Evolutionary conservation across 2,797 vertebrate genomes (phyloP).

Genomic region (Rousettus madagascariensis): DNA sequence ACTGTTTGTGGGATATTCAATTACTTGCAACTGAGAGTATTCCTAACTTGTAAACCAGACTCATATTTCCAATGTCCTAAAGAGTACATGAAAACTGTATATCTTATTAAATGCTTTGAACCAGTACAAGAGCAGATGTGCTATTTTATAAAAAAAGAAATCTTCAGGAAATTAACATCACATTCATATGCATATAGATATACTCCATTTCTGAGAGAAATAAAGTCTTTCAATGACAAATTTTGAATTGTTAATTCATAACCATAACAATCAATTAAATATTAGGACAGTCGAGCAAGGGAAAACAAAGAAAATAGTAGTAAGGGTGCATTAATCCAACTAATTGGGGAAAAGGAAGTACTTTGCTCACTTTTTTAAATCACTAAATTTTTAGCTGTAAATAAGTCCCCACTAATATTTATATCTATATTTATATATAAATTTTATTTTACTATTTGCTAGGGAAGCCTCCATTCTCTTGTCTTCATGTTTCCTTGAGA

Average conservation of each 20-base stretch:
- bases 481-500: background rate
- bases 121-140: background rate
- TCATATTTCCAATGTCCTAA: background rate
- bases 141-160: background rate
- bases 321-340: background rate
- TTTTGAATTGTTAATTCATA: background rate
- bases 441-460: background rate
- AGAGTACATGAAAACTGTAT: background rate
- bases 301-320: background rate
- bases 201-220: background rate
- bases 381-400: background rate
- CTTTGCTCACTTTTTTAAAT: background rate
- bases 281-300: background rate
- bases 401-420: background rate
- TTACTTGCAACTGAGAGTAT: conserved; percentile 18
- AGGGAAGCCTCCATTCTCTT: background rate
- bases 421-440: background rate
- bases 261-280: background rate
- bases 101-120: background rate
- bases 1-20: background rate
- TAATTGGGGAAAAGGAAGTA: background rate
- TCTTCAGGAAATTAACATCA: conserved; percentile 16
- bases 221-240: background rate
- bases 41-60: background rate
- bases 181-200: background rate